Conservation (phyloP, 2,888 invertebrate species). For the Rhaphigaster nebulosa region DNA sequence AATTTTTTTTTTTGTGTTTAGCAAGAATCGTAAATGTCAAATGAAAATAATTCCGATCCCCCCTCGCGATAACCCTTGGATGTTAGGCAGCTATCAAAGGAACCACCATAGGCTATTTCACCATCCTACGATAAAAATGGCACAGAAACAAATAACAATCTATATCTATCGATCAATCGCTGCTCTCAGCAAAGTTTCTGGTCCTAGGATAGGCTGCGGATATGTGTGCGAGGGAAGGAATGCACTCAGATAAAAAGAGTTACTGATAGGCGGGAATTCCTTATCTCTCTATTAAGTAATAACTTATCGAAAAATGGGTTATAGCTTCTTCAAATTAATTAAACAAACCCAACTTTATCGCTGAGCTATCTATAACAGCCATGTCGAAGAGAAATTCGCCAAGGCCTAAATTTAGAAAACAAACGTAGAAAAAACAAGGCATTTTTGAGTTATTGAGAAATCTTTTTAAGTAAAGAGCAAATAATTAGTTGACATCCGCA, state of each 20-base stretch:
- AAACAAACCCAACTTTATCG: not conserved
- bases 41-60: not conserved
- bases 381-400: not conserved
- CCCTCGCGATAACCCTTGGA: not conserved
- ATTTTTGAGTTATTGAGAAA: no score
- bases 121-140: not conserved
- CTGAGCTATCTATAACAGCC: constrained; percentile 4
- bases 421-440: not conserved
- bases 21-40: not conserved
- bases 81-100: not conserved
- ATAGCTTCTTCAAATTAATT: not conserved
- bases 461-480: no score
- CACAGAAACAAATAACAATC: not conserved
- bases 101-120: not conserved
- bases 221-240: not conserved
- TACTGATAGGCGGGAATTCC: not conserved
- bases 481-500: no score
- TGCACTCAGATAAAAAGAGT: not conserved
- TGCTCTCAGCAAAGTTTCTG: not conserved
- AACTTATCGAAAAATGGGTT: constrained; percentile 14
- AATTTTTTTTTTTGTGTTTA: not conserved
- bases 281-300: not conserved
- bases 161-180: not conserved
- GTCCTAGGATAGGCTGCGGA: not conserved
- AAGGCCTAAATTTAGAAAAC: not conserved